These are phyloP conservation scores for Pocillopora verrucosa DNA, from an alignment of 64 coral and sea anemone species.

Conservation along the genomic window DNA sequence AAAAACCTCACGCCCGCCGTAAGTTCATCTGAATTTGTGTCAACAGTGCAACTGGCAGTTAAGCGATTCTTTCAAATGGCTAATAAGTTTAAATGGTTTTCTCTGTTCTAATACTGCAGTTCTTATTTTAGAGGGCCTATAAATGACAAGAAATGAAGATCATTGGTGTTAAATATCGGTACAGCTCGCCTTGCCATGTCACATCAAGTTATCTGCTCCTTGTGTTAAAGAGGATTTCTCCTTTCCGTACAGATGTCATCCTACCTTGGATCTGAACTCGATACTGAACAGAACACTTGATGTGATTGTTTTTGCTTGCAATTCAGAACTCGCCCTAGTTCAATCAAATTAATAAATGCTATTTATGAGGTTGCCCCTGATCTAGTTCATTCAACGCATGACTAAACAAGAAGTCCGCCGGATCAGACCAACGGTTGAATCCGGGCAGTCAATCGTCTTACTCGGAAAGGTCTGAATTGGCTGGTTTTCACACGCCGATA, in stretches of 20 bases:
- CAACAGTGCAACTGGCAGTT: conserved; percentile 17
- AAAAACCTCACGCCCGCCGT: conserved; percentile 20
- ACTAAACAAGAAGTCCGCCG: conserved; percentile 2
- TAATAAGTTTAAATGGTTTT: conserved; percentile 42
- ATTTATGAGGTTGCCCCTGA: background rate
- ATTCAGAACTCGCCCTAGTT: background rate
- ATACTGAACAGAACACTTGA: conserved; percentile 10
- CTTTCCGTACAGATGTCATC: background rate
- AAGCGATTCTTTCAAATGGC: conserved; percentile 21
- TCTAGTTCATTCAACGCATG: conserved; percentile 23
- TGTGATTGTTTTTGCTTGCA: background rate
- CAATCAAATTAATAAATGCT: background rate
- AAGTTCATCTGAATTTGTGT: conserved; percentile 40
- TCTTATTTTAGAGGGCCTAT: background rate
- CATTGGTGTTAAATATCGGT: background rate
- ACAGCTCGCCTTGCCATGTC: conserved; percentile 3
- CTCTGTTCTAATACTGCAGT: background rate
- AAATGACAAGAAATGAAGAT: background rate
- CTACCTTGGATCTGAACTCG: background rate
- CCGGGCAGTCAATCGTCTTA: conserved; percentile 20
- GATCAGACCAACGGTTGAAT: background rate
- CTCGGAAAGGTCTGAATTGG: conserved; percentile 11
- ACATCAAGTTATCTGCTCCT: conserved; percentile 18
- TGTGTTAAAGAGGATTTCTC: conserved; percentile 21
- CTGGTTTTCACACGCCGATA: background rate